Conservation (phyloP, 1,140 invertebrate species). For the Aleiodes sp. region DNA sequence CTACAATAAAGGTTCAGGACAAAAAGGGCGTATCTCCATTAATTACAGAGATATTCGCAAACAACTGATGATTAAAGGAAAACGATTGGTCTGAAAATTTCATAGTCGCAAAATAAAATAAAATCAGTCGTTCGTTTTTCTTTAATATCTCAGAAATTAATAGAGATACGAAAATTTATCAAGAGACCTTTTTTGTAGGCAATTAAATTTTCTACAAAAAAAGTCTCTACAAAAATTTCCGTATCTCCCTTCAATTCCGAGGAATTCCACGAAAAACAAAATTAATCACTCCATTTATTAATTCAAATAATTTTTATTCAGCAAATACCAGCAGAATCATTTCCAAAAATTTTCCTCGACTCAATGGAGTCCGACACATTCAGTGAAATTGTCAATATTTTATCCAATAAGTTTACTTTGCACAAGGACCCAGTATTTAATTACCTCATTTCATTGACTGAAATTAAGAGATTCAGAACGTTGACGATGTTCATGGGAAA, state of each 20-base stretch:
- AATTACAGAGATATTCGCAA: too few species aligned
- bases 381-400: constrained; percentile 65
- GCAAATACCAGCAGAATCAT: constrained; percentile 65
- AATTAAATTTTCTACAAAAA: too few species aligned
- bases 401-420: constrained; percentile 58
- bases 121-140: too few species aligned
- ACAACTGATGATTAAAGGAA: too few species aligned
- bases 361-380: constrained; percentile 70
- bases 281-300: not conserved
- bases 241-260: not conserved
- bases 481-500: constrained; percentile 61
- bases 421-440: constrained; percentile 51
- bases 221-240: too few species aligned
- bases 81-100: too few species aligned
- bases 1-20: too few species aligned
- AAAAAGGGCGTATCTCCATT: too few species aligned
- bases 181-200: too few species aligned
- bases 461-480: constrained; percentile 63
- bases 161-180: too few species aligned
- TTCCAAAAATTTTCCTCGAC: constrained; percentile 70
- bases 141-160: too few species aligned
- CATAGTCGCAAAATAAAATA: too few species aligned
- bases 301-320: constrained; percentile 50
- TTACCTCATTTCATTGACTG: constrained; percentile 54
- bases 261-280: constrained; percentile 9